phyloP scores from a whole-genome alignment of 2,113 vertebrate genomes.

The Otus sunia region DNA sequence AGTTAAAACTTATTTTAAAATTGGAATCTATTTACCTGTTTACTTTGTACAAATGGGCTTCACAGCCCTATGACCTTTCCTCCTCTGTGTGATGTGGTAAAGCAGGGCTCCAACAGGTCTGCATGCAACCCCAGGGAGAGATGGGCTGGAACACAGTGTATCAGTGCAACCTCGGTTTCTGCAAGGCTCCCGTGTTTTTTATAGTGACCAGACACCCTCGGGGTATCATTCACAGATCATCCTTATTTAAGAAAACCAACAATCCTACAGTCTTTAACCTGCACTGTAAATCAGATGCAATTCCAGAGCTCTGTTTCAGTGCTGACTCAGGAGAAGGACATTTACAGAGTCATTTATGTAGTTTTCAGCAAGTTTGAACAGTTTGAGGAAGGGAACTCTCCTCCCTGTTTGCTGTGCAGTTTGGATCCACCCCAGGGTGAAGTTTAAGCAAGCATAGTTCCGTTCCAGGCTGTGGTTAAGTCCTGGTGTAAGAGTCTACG shows the following conservation, averaged over 20 bases:
- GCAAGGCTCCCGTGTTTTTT: rapidly evolving
- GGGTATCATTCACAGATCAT: not conserved
- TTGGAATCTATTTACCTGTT: not conserved
- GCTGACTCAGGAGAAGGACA: not conserved
- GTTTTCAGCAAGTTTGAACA: not conserved
- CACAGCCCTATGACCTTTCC: not conserved
- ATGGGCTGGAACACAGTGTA: not conserved
- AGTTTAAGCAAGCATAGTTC: not conserved
- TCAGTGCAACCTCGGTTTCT: not conserved
- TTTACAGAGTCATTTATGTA: not conserved
- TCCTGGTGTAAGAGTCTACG: not conserved
- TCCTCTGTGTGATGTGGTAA: not conserved
- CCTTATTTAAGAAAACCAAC: not conserved
- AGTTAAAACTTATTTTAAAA: not conserved
- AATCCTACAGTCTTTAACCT: not conserved
- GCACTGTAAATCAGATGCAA: not conserved
- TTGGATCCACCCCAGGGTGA: not conserved
- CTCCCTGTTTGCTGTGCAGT: not conserved
- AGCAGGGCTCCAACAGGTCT: not conserved
- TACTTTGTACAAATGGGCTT: not conserved
- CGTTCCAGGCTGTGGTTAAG: not conserved
- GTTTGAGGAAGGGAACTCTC: not conserved
- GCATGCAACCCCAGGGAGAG: not conserved
- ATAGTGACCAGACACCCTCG: not conserved
- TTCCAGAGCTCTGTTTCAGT: not conserved